Conservation (phyloP, 2,888 invertebrate species). For the Melangyna quadrimaculata region DNA sequence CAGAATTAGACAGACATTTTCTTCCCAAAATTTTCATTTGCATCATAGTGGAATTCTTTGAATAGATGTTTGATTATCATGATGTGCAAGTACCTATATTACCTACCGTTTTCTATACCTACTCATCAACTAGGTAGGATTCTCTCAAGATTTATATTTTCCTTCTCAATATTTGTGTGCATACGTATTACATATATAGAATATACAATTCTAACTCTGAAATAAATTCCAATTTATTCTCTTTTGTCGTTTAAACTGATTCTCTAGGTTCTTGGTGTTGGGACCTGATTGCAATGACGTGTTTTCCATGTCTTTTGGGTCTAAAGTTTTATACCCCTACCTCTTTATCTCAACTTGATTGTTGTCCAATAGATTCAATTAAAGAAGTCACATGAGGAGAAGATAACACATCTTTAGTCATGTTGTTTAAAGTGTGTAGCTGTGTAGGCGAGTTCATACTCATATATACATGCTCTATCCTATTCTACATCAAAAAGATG, state of each 20-base stretch:
- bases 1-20: constrained; percentile 13
- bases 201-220: constrained; percentile 45
- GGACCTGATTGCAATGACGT: constrained; percentile 45
- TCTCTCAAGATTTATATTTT: constrained; percentile 18
- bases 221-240: constrained; percentile 63
- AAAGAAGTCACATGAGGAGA: constrained; percentile 44
- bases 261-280: not conserved
- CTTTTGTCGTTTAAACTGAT: constrained; percentile 34
- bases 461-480: not conserved
- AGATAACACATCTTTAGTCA: constrained; percentile 23
- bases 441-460: not conserved
- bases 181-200: constrained; percentile 11
- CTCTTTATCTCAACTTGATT: constrained; percentile 13
- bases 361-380: constrained; percentile 59
- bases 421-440: constrained; percentile 1
- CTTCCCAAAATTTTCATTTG: constrained; percentile 27
- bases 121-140: not conserved
- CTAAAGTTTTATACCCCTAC: not conserved
- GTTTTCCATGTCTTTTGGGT: not conserved
- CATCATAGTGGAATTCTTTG: constrained; percentile 17
- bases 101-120: constrained; percentile 1
- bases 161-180: constrained; percentile 49
- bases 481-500: not conserved
- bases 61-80: constrained; percentile 36
- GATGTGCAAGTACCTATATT: constrained; percentile 35